Conservation (phyloP, 2,888 invertebrate species). For the Colletes collaris region DNA sequence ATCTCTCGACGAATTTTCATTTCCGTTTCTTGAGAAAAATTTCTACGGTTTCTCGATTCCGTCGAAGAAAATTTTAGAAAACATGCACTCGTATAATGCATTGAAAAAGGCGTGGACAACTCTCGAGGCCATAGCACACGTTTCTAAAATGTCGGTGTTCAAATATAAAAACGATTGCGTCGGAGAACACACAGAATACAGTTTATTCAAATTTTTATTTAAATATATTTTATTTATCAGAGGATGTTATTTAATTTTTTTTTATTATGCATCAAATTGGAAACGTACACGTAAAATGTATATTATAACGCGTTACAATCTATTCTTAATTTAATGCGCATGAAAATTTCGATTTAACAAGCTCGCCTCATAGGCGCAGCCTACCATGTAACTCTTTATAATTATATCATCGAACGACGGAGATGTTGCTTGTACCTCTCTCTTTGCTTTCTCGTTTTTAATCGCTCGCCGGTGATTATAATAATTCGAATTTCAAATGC, state of each 20-base stretch:
- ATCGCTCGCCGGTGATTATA: constrained; percentile 47
- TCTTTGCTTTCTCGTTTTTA: constrained; percentile 34
- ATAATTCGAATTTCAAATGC: constrained; percentile 61
- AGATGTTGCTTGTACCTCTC: constrained; percentile 6
- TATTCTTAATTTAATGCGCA: constrained; percentile 51
- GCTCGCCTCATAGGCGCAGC: constrained; percentile 39
- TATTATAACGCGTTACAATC: constrained; percentile 31
- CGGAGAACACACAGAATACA: too few relatives aligned
- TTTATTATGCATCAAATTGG: background rate
- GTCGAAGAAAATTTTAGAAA: too few relatives aligned
- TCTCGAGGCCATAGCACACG: too few relatives aligned
- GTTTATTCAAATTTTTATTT: too few relatives aligned
- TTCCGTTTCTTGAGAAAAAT: too few relatives aligned
- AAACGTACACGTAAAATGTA: constrained; percentile 2
- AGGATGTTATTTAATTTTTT: background rate
- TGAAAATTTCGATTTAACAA: constrained; percentile 45
- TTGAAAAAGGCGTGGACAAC: too few relatives aligned
- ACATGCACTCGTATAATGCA: too few relatives aligned
- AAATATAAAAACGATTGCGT: too few relatives aligned
- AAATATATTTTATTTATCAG: too few relatives aligned
- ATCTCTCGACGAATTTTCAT: too few relatives aligned
- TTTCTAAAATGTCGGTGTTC: too few relatives aligned
- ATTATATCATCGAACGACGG: constrained; percentile 48
- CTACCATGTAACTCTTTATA: constrained; percentile 56
- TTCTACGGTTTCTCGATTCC: too few relatives aligned